These are phyloP conservation scores for Malurus splendens DNA, from an alignment of 2,797 vertebrate genomes.

Conservation along the genomic window DNA sequence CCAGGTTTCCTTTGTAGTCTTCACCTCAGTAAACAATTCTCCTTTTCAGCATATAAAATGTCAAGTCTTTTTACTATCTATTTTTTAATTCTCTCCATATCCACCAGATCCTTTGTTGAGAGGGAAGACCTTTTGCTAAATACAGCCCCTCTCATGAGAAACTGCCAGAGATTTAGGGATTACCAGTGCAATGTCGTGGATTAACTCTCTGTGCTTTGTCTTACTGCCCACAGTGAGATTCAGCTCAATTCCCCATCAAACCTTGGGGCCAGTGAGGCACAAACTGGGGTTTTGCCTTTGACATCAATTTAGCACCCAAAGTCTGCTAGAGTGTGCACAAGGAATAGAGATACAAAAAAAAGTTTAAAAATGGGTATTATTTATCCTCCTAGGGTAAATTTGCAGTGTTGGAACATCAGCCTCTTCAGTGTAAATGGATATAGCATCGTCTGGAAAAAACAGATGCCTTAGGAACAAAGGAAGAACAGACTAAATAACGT, in stretches of 20 bases:
- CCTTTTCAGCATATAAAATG: not conserved
- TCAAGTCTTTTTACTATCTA: not conserved
- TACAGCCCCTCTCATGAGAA: not conserved
- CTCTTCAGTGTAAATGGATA: not conserved
- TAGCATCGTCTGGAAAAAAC: not conserved
- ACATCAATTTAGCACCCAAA: not conserved
- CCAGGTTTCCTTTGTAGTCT: not conserved
- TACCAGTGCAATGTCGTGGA: rapidly evolving
- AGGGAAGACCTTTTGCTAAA: not conserved
- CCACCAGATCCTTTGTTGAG: not conserved
- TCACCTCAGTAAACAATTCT: not conserved
- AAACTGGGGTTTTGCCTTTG: not conserved
- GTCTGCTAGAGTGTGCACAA: not conserved
- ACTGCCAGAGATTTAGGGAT: not conserved
- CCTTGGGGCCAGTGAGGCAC: not conserved
- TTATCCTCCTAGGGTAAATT: not conserved
- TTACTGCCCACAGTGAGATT: rapidly evolving
- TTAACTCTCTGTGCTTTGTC: not conserved
- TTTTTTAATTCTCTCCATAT: not conserved
- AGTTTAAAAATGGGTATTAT: not conserved
- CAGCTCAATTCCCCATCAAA: not conserved
- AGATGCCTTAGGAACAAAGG: not conserved
- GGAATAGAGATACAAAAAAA: not conserved
- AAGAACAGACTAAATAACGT: not conserved
- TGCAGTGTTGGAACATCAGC: not conserved